Evolutionary conservation across 1,140 invertebrate genomes (phyloP).

Genomic region (Homalodisca vitripennis): DNA sequence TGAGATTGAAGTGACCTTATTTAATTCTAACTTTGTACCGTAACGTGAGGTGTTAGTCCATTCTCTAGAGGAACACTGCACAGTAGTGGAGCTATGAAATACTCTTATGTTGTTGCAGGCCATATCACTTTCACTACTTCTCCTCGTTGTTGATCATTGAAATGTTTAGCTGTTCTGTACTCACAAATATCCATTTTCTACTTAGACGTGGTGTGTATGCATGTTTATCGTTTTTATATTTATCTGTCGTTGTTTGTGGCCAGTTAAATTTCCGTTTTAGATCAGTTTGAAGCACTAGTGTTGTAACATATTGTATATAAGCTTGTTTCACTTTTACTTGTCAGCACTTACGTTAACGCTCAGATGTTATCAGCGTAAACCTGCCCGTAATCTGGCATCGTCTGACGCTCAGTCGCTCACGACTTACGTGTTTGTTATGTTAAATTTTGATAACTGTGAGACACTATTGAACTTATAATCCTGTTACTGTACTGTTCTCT

Average conservation of each 20-base stretch:
- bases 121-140: constrained; percentile 16
- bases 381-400: too few species aligned
- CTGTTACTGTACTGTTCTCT: too few species aligned
- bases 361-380: too few species aligned
- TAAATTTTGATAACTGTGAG: too few species aligned
- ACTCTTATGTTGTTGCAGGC: constrained; percentile 4
- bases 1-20: constrained; percentile 21
- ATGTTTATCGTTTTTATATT: constrained; percentile 13
- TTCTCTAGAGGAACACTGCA: constrained; percentile 1
- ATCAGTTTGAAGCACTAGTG: constrained; percentile 10
- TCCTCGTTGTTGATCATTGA: constrained; percentile 22
- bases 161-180: constrained; percentile 15
- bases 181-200: constrained; percentile 13
- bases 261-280: neutral
- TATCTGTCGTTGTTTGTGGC: neutral
- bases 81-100: constrained; percentile 11
- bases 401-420: too few species aligned
- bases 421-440: too few species aligned
- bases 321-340: constrained; percentile 1
- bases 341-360: too few species aligned
- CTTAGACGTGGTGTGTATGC: constrained; percentile 1
- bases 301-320: constrained; percentile 23
- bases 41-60: neutral
- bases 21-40: constrained; percentile 19
- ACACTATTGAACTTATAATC: too few species aligned